Percentiles rank a stretch among this genome's conserved stretches.
phyloP scores from a whole-genome alignment of 1,140 invertebrate genomes.

The Drosophila biarmipes region DNA sequence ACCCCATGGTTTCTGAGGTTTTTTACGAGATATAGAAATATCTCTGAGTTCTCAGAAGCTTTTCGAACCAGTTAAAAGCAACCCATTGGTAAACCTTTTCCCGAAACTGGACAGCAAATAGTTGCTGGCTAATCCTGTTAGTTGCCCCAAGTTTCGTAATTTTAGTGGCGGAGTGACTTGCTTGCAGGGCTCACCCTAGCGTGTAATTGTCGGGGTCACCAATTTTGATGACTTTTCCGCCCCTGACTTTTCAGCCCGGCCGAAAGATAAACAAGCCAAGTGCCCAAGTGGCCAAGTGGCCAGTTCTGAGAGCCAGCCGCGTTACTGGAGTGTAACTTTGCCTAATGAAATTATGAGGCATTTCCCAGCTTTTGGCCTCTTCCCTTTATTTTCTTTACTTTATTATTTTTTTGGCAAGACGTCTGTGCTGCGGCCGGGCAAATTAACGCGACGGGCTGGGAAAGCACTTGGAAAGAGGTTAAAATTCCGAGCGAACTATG shows the following conservation, averaged over 20 bases:
- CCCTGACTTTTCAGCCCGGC: constrained; percentile 7
- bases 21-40: background rate
- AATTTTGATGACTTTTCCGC: constrained; percentile 42
- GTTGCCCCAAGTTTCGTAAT: constrained; percentile 30
- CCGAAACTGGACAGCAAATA: constrained; percentile 23
- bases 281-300: constrained; percentile 27
- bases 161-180: constrained; percentile 38
- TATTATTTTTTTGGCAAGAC: constrained; percentile 49
- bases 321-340: constrained; percentile 60
- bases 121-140: constrained; percentile 48
- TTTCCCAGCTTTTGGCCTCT: constrained; percentile 29
- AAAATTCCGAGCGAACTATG: constrained; percentile 31
- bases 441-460: constrained; percentile 58
- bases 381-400: constrained; percentile 11
- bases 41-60: constrained; percentile 10
- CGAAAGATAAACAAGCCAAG: constrained; percentile 42
- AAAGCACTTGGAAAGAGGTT: constrained; percentile 54
- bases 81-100: background rate
- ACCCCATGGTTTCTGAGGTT: no score
- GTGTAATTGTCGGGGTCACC: constrained; percentile 49
- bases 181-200: constrained; percentile 24
- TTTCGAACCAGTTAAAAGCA: constrained; percentile 25
- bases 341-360: constrained; percentile 62
- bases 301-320: constrained; percentile 19
- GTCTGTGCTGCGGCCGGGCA: constrained; percentile 33